Evolutionary conservation across 2,797 vertebrate genomes (phyloP).

Genomic region (Molossus molossus): DNA sequence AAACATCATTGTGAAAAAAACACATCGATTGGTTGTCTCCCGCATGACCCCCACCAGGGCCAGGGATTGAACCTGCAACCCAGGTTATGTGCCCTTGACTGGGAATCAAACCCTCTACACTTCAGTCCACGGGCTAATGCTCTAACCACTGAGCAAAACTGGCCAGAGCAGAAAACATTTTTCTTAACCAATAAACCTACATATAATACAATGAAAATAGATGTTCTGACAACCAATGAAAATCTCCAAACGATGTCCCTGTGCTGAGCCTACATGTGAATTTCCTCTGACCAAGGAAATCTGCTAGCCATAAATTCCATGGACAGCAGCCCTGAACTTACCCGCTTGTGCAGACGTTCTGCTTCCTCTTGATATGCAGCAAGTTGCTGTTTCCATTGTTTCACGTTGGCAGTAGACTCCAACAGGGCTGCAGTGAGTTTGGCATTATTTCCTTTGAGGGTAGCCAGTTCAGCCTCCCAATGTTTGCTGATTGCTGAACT

Average conservation of each 20-base stretch:
- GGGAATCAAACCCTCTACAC: no score
- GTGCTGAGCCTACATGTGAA: neutral
- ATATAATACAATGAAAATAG: conserved; percentile 28
- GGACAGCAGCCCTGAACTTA: conserved; percentile 79
- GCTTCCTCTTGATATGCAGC: conserved; percentile 99
- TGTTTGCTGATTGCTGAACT: conserved; percentile 99
- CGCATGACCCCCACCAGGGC: no score
- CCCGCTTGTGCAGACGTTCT: conserved; percentile 98
- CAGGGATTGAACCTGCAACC: no score
- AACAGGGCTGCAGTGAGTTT: conserved; percentile 98
- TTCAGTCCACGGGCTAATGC: no score
- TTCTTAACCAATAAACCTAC: conserved; percentile 39
- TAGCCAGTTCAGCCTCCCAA: conserved; percentile 98
- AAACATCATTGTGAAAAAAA: no score
- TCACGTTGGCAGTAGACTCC: conserved; percentile 99
- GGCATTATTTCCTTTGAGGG: conserved; percentile 98
- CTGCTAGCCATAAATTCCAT: neutral
- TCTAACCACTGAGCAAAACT: no score
- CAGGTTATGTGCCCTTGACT: no score
- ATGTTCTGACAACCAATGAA: neutral
- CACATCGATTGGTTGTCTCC: no score
- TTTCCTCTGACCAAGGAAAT: conserved; percentile 16
- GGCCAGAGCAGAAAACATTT: neutral
- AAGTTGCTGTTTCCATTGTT: conserved; percentile 99
- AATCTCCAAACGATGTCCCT: neutral